phyloP scores from a whole-genome alignment of 2,888 invertebrate genomes.

The Amblyjoppa fuscipennis region DNA sequence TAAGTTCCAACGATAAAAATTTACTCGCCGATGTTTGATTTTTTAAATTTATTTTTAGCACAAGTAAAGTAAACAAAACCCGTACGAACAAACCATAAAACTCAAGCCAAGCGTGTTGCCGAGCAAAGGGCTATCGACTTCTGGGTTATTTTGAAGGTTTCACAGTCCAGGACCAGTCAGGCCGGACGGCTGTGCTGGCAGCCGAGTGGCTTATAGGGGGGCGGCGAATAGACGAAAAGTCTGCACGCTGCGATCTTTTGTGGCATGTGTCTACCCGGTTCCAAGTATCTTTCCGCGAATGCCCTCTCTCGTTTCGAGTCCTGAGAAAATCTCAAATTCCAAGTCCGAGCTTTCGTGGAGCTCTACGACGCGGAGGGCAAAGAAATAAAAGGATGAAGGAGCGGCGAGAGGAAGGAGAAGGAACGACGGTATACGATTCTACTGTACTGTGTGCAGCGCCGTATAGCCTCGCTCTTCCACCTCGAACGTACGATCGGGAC shows the following conservation, averaged over 20 bases:
- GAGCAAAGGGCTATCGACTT: slow-evolving; percentile 33
- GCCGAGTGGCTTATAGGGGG: slow-evolving; percentile 5
- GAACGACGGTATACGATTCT: slow-evolving; percentile 24
- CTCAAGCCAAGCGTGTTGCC: slow-evolving; percentile 10
- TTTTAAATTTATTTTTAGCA: slow-evolving; percentile 1
- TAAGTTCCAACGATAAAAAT: background rate
- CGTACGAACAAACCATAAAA: slow-evolving; percentile 31
- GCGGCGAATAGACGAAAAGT: slow-evolving; percentile 14
- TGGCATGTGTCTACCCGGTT: slow-evolving; percentile 9
- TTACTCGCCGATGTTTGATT: background rate
- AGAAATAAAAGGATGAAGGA: slow-evolving; percentile 27
- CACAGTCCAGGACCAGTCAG: background rate
- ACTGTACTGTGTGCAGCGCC: slow-evolving; percentile 12
- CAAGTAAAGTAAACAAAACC: background rate
- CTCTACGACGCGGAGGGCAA: slow-evolving; percentile 25
- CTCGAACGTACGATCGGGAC: slow-evolving; percentile 34
- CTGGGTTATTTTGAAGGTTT: slow-evolving; percentile 13
- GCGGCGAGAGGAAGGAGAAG: background rate
- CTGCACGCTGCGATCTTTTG: slow-evolving; percentile 32
- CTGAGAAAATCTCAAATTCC: slow-evolving; percentile 55
- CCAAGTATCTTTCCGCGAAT: slow-evolving; percentile 50
- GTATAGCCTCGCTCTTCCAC: slow-evolving; percentile 14
- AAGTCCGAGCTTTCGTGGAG: slow-evolving; percentile 23
- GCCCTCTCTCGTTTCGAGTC: slow-evolving; percentile 32
- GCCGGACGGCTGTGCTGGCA: background rate